phyloP scores from a whole-genome alignment of 2,797 vertebrate species.

The Ctenosaura bakeri region DNA sequence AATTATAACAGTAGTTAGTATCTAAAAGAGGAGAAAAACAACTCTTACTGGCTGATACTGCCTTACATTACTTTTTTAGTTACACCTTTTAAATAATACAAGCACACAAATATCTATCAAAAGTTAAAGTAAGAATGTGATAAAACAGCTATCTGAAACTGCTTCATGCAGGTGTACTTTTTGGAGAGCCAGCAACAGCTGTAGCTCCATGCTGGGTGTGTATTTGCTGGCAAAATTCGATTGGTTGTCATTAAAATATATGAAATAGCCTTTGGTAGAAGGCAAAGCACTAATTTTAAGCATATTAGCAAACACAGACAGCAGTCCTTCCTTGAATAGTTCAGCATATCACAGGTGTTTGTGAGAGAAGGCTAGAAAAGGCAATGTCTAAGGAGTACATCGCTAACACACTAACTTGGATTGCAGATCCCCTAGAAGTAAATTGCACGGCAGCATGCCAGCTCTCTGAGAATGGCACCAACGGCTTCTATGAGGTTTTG shows the following conservation, averaged over 20 bases:
- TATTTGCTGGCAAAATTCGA: background rate
- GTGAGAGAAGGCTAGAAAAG: background rate
- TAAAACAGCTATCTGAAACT: background rate
- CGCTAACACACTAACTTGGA: background rate
- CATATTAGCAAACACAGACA: background rate
- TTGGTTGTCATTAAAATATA: background rate
- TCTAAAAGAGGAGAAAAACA: background rate
- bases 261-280: background rate
- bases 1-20: background rate
- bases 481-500: conserved; percentile 63
- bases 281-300: background rate
- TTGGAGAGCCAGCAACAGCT: background rate
- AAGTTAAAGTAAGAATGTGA: background rate
- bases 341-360: background rate
- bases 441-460: conserved; percentile 75
- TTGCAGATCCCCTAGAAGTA: conserved; percentile 75
- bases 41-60: background rate
- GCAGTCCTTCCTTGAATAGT: background rate
- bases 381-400: background rate
- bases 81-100: background rate
- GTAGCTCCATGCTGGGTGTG: background rate
- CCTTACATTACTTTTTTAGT: background rate
- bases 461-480: conserved; percentile 46
- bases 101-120: background rate
- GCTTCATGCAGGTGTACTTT: too few relatives aligned